Evolutionary conservation across 1,140 invertebrate genomes (phyloP), one percentile per base, ranked within the genome.

Genomic region (Zaprionus camerounensis): DNA sequence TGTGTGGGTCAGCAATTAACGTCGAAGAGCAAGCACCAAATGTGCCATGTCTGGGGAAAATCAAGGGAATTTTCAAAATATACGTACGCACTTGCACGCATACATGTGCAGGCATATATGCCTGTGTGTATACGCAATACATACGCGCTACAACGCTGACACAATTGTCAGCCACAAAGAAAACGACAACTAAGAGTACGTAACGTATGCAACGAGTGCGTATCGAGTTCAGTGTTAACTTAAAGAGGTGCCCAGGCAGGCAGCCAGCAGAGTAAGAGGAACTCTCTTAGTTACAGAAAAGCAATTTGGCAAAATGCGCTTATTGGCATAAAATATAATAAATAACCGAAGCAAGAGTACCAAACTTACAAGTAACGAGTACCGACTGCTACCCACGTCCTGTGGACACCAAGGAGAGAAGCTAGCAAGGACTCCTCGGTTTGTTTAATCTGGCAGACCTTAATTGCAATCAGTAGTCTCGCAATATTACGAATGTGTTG

Each of bases 1-100:
- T 87, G 82, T 87, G 80, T 74, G 72, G 83, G 83, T 86, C 82
- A 86, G 82, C 80, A 86, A 82, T 86, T 87, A 86, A 87, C 72
- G 83, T 65, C 68, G 26, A 26, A 55, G 64, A 55, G 41, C 31
- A 68, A 70, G 46, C 38, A 57, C 34, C 7, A 71, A 58, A 68
- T 57, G 28, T 49, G 51, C 51, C 71, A 55, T 51, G 80, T 74
- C 49, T 59, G 20, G n/a, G 13, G 56, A 44, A 56, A 34, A 71
- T 31, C 38, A 38, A 26, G 26, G 28, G 49, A 64, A 74, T 71
- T 64, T 65, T 61, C 63, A 36, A 67, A 34, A 20, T 36, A 15
- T 67, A 9, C 31, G 46, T 49, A 17, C 46, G 12, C 46, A 49
- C 20, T 12, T 5, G 11, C 46, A 22, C 20, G 24, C 46, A 51